phyloP scores from a whole-genome alignment of 2,888 invertebrate species.

The Leptopilina myrica region DNA sequence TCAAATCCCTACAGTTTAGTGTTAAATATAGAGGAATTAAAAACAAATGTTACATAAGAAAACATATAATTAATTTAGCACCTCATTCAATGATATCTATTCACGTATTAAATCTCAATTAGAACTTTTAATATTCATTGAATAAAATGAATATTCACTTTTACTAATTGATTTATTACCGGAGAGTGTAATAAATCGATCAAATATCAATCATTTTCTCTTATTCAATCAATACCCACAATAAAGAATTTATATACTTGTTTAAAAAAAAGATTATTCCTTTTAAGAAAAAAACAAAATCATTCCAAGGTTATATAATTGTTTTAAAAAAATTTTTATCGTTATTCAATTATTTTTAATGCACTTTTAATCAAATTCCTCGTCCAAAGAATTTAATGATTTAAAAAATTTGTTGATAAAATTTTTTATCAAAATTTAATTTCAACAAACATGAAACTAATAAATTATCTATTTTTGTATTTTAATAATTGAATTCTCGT shows the following conservation, averaged over 20 bases:
- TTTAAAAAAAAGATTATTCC: background rate
- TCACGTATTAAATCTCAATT: background rate
- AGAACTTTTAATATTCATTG: slow-evolving; percentile 6
- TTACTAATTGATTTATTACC: slow-evolving; percentile 1
- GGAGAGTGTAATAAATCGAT: background rate
- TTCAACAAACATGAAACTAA: no score
- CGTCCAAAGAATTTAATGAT: no score
- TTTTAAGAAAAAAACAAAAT: background rate
- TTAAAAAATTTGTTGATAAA: no score
- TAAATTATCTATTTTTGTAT: no score
- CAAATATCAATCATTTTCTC: slow-evolving; percentile 10
- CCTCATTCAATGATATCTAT: background rate
- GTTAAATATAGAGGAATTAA: background rate
- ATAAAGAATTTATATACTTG: background rate
- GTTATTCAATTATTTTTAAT: no score
- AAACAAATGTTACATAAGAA: background rate
- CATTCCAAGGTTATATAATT: background rate
- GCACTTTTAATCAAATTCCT: no score
- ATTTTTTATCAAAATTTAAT: no score
- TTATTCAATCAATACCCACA: background rate
- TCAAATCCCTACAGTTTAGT: no score
- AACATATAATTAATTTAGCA: background rate
- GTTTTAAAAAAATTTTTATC: no score
- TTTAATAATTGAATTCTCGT: no score
- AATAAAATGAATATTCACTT: slow-evolving; percentile 10